These are phyloP conservation scores for Cardinalis cardinalis DNA, from an alignment of 2,113 vertebrate species.

Conservation along the genomic window DNA sequence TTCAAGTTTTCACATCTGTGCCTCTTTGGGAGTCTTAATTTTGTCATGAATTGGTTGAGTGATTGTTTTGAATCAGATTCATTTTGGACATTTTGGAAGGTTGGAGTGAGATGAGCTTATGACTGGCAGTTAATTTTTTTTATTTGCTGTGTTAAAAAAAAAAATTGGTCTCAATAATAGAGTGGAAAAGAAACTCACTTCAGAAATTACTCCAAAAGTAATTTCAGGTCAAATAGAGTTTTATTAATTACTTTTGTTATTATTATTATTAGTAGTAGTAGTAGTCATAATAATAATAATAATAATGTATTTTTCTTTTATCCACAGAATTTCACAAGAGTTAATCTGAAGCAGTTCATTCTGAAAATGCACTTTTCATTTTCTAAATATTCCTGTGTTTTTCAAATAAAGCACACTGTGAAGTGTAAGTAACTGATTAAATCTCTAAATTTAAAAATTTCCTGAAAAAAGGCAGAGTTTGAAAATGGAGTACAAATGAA, in stretches of 20 bases:
- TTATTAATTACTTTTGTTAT: background rate
- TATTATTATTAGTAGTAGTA: no score
- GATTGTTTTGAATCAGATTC: background rate
- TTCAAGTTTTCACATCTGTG: background rate
- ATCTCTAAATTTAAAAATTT: background rate
- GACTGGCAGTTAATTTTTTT: background rate
- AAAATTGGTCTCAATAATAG: background rate
- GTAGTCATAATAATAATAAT: no score
- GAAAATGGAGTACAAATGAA: background rate
- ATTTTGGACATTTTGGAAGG: background rate
- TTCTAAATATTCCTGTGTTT: background rate
- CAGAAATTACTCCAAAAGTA: background rate
- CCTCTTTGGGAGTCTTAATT: background rate
- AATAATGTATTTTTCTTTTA: background rate
- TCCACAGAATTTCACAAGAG: background rate
- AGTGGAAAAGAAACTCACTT: background rate
- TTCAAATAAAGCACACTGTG: background rate
- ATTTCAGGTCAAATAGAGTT: background rate
- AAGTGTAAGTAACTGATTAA: background rate
- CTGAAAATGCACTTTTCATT: background rate
- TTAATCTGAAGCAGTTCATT: background rate
- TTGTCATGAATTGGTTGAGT: background rate
- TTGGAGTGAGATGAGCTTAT: background rate
- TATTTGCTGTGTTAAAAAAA: background rate
- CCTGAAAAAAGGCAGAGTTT: background rate